phyloP scores from a whole-genome alignment of 2,113 vertebrate genomes.

The Pteruthius melanotis region DNA sequence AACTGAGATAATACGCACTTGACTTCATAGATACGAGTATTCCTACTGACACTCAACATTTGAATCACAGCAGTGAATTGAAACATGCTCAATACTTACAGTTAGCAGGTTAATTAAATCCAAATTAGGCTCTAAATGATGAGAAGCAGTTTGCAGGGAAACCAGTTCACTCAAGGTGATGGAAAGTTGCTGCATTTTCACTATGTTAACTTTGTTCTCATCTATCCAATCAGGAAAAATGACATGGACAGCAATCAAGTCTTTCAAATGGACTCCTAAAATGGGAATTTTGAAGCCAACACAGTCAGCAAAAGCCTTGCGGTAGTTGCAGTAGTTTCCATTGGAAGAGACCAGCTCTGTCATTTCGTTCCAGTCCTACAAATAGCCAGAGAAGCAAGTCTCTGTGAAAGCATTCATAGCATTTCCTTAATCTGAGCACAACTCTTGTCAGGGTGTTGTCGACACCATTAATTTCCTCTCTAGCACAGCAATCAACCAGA shows the following conservation, averaged over 20 bases:
- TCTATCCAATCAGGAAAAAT: slow-evolving; percentile 92
- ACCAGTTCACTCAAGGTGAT: slow-evolving; percentile 93
- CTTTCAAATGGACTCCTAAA: slow-evolving; percentile 95
- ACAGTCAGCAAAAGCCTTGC: slow-evolving; percentile 90
- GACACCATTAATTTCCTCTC: not conserved
- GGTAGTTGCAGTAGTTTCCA: slow-evolving; percentile 93
- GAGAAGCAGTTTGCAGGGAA: slow-evolving; percentile 85
- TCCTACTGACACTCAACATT: not conserved
- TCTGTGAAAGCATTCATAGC: slow-evolving; percentile 29
- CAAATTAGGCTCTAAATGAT: slow-evolving; percentile 94
- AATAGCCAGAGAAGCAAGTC: slow-evolving; percentile 61
- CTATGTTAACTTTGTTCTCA: slow-evolving; percentile 89
- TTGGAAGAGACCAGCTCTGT: slow-evolving; percentile 95
- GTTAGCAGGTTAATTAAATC: slow-evolving; percentile 95
- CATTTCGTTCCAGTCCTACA: slow-evolving; percentile 95
- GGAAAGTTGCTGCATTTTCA: slow-evolving; percentile 98
- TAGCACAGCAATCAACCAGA: not conserved
- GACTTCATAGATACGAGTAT: not conserved
- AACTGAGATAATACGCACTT: not conserved
- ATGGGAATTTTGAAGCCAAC: slow-evolving; percentile 95
- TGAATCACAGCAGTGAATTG: not conserved
- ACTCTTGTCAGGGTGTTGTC: not conserved
- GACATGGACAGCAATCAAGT: slow-evolving; percentile 94
- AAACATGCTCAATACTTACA: slow-evolving; percentile 70
- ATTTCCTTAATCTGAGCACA: not conserved